Base-by-base conservation (phyloP, 2,797 vertebrate genomes). In the Myiotriccus ornatus region DNA sequence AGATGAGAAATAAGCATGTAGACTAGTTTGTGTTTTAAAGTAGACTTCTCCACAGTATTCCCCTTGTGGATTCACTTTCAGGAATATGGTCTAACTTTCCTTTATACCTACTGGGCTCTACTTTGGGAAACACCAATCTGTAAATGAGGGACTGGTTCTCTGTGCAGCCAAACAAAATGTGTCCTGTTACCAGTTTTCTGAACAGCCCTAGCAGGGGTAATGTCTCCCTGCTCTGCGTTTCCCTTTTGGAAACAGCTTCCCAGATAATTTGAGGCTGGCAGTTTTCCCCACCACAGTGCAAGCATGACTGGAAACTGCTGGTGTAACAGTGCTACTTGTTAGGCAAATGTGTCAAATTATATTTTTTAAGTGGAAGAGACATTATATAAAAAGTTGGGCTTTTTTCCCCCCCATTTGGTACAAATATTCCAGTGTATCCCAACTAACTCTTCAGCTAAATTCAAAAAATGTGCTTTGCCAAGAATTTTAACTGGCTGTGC, bases 401-500 rank as follows among this genome's bases (percentile, higher is more conserved):
- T 68, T 70, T 52, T 28, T 2, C 2, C 13, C 37, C 8, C 30
- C 22, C 4, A 63, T 93, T 93, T 53, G 25, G 76, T 68, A 30
- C 75, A 93, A 97, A 94, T 60, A 93, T 84, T 93, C 91, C 91
- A 55, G n/a, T 4, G 8, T 63, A 76, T 84, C 91, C 91, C 76
- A 41, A 57, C 83, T 93, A 84, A 91, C 43, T 80, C 88, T 78
- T 67, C 77, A 93, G 52, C 41, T 73, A 92, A 95, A 96, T 96
- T 84, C 70, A 96, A 93, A 95, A 95, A 92, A 94, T 35, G 69
- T 94, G 77, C 87, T 91, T 94, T 94, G 89, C 97, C 95, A 96
- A 91, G 96, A 89, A 95, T 91, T 86, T 90, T 95, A 84, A 94
- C 96, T 77, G 71, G 84, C 95, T 97, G 92, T 93, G 80, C 96